Evolutionary conservation across 2,888 invertebrate species (phyloP), one percentile per base, ranked within the genome.

Genomic region (Stomorhina lunata): DNA sequence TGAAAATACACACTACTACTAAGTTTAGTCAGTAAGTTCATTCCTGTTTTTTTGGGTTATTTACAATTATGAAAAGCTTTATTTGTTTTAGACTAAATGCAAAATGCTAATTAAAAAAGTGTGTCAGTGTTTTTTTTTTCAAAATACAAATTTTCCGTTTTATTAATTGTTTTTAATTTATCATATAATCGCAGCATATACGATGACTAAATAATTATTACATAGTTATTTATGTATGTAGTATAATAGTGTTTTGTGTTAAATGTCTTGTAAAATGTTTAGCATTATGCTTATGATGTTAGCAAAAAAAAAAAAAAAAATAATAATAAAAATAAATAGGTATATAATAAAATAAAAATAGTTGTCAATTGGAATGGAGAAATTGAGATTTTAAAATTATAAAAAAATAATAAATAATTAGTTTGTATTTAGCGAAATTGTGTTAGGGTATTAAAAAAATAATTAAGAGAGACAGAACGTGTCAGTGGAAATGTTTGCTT

Each of bases 101-200:
- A 75, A 65, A 75, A 65, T 71, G 43, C 43, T 37, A 66, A n/a
- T 61, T 68, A 81, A 69, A 69, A 53, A 61, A 55, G 9, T 66
- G 32, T 40, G 17, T 32, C 10, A 40, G 34, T 55, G 77, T 81
- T 76, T 76, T 45, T 53, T n/a, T 82, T 82, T 82, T 79, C 79
- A 82, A 82, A 79, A 79, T 79, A 82, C 65, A 82, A 82, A 72
- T 79, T 77, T 63, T 22, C n/a, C 50, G 34, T 78, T 78, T 82
- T 77, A 81, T 78, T 82, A 69, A 71, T 65, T 81, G 69, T 69
- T 61, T 20, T 53, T 40, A 17, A 66, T 80, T 65, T 75, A 63
- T 66, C 20, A 77, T 75, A 75, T 75, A 79, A 77, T 72, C 37
- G 72, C 78, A 55, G 48, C 57, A 25, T 72, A 59, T 48, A 32